Evolutionary conservation across 2,888 invertebrate species (phyloP).

Genomic region (Lasioglossum morio): DNA sequence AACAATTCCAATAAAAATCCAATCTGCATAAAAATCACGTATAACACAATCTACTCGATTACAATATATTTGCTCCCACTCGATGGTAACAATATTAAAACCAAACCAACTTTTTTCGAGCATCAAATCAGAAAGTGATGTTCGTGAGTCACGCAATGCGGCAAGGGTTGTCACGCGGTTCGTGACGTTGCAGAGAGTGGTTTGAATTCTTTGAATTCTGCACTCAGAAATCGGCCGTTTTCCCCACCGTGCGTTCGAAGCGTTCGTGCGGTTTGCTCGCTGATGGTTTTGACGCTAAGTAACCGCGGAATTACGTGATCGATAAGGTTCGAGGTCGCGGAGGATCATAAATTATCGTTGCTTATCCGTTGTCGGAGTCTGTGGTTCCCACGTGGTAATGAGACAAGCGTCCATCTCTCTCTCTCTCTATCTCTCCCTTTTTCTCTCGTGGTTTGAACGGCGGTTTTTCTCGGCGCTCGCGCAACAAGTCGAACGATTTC

Average conservation of each 20-base stretch:
- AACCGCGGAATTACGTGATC: constrained; percentile 67
- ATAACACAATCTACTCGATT: too few relatives aligned
- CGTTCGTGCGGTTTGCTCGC: constrained; percentile 23
- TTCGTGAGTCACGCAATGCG: background rate
- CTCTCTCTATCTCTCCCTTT: background rate
- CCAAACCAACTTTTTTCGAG: background rate
- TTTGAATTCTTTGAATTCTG: too few relatives aligned
- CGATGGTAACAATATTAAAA: background rate
- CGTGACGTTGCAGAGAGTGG: background rate
- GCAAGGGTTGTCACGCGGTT: background rate
- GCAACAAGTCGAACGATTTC: constrained; percentile 55
- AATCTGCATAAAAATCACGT: too few relatives aligned
- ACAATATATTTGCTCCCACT: background rate
- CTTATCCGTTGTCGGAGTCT: constrained; percentile 58
- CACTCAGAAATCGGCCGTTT: too few relatives aligned
- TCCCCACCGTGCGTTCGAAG: background rate
- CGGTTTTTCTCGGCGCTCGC: constrained; percentile 49
- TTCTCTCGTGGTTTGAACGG: background rate
- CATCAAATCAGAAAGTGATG: background rate
- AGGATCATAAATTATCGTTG: constrained; percentile 73
- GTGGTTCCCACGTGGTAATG: constrained; percentile 73
- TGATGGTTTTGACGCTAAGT: constrained; percentile 56
- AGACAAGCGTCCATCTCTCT: constrained; percentile 39
- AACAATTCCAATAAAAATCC: too few relatives aligned
- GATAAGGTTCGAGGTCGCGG: constrained; percentile 65